Evolutionary conservation across 2,797 vertebrate species (phyloP), one percentile per base, ranked within the genome.

Genomic region (Sebastolobus altivelis): DNA sequence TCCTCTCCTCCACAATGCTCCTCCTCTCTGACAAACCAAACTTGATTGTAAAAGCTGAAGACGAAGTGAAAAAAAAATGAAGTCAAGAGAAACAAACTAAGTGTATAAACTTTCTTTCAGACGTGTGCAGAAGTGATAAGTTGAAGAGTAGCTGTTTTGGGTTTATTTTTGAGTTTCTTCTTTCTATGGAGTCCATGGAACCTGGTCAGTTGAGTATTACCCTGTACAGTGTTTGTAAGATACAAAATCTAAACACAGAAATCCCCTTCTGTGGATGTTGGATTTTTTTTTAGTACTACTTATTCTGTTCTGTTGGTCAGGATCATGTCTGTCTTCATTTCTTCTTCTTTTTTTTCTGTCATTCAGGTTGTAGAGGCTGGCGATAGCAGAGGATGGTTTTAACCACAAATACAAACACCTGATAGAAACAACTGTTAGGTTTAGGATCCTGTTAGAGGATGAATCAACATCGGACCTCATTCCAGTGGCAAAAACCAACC

Each of bases 221-320:
- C 89, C 91, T 96, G 95, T 96, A 96, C 94, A 95, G 94, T 95
- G 94, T 95, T 94, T 95, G 94, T 95, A 93, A 94, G 87, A 95
- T 92, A 94, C 92, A 91, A 84, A 85, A 83, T 89, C 88, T 81
- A 84, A 94, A 94, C 93, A 91, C 85, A 83, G 85, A 92, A 49
- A 80, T 69, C 80, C 72, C 81, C 75, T 74, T 91, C 88, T 90
- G 90, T 95, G 94, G 90, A 89, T 91, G 87, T 94, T 92, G 80
- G 74, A 76, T 87, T 93, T 94, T 86, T 94, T 93, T 92, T 94
- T 91, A 79, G 87, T 90, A 88, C 87, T 90, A 78, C 81, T 88
- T 90, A 76, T 77, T 92, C 81, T 62, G 79, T 94, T 91, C 77
- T 79, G 85, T 93, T 87, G 77, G 86, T 93, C 86, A 87, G 75